phyloP scores from a whole-genome alignment of 2,797 vertebrate genomes.

The Sebastolobus altivelis region DNA sequence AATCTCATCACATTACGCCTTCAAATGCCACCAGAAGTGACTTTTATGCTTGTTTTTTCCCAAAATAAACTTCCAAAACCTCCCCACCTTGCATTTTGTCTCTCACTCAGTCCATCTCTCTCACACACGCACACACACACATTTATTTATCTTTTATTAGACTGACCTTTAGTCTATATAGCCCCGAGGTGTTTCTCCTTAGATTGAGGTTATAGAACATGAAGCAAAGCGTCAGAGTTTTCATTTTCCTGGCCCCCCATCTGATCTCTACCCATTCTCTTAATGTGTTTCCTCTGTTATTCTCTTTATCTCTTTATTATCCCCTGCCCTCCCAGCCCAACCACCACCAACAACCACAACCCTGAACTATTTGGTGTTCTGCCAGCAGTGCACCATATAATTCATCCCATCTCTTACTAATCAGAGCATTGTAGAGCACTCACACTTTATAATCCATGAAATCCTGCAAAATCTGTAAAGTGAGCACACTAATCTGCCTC shows the following conservation, averaged over 20 bases:
- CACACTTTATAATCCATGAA: conserved; percentile 57
- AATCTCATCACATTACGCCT: conserved; percentile 16
- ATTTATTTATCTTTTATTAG: conserved; percentile 22
- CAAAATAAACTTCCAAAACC: conserved; percentile 17
- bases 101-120: not conserved
- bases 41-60: conserved; percentile 10
- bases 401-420: conserved; percentile 52
- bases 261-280: conserved; percentile 45
- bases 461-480: conserved; percentile 53
- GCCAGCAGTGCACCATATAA: conserved; percentile 42
- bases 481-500: conserved; percentile 47
- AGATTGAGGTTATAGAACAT: conserved; percentile 36
- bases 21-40: conserved; percentile 41
- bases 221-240: conserved; percentile 33
- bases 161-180: conserved; percentile 39
- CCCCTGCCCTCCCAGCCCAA: conserved; percentile 7
- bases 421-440: conserved; percentile 57
- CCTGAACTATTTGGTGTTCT: conserved; percentile 31
- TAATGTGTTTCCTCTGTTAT: conserved; percentile 43
- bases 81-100: not conserved
- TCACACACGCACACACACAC: not conserved
- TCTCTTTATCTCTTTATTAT: conserved; percentile 50
- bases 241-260: conserved; percentile 31
- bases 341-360: conserved; percentile 9
- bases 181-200: conserved; percentile 44